These are phyloP conservation scores for Atethmia centrago DNA, from an alignment of 2,888 invertebrate genomes.

Conservation along the genomic window DNA sequence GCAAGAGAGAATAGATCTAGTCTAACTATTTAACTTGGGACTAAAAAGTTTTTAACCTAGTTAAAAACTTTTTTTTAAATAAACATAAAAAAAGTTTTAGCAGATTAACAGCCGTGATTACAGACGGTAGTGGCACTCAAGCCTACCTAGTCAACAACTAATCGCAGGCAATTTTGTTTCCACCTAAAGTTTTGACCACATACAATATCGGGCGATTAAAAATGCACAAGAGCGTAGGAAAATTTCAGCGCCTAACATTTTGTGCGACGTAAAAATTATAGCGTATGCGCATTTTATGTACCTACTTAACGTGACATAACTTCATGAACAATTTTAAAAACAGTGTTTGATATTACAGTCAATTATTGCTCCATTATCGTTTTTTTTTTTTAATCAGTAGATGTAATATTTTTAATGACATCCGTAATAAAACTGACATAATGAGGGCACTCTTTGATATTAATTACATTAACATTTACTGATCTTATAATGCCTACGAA, in stretches of 20 bases:
- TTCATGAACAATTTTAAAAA: neutral
- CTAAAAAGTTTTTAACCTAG: neutral
- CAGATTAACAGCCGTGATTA: neutral
- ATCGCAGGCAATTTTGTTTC: neutral
- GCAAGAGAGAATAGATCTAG: neutral
- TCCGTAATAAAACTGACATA: neutral
- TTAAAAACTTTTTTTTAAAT: neutral
- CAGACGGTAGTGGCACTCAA: neutral
- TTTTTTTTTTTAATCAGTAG: neutral
- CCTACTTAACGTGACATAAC: neutral
- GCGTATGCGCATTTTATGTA: neutral
- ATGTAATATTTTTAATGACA: neutral
- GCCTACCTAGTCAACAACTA: neutral
- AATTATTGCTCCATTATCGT: neutral
- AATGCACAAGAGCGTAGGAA: neutral
- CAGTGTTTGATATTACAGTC: neutral
- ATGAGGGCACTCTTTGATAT: neutral
- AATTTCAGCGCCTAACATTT: neutral
- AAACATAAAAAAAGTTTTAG: neutral
- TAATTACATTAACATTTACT: slow-evolving; percentile 2
- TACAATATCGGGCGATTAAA: slow-evolving; percentile 6
- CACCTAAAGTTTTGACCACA: neutral
- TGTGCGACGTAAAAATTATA: neutral
- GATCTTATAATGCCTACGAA: slow-evolving; percentile 33
- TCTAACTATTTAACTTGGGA: neutral